These are phyloP conservation scores for Nymphicus hollandicus DNA, from an alignment of 2,113 vertebrate species.

Conservation along the genomic window DNA sequence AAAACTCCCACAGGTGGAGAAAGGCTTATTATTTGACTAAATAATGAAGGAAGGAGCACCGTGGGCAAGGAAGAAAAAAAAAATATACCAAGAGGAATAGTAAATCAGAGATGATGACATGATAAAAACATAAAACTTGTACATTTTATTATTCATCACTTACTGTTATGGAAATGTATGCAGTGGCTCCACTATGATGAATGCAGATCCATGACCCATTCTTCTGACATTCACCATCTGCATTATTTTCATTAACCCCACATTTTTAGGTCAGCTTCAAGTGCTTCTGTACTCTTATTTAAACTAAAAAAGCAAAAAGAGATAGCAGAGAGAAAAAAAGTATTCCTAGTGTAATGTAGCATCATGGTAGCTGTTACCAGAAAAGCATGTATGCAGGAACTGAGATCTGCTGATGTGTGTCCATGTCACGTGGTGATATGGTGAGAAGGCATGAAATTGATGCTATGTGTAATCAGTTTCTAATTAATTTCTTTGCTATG, in stretches of 20 bases:
- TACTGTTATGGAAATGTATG: conserved; percentile 32
- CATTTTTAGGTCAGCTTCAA: neutral
- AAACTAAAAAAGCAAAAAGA: neutral
- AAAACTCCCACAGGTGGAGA: neutral
- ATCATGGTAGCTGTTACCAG: neutral
- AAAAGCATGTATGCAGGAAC: neutral
- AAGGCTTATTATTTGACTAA: neutral
- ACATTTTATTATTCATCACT: conserved; percentile 24
- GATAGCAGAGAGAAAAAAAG: neutral
- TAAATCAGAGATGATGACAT: neutral
- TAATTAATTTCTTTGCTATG: neutral
- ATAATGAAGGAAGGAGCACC: neutral
- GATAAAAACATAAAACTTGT: conserved; percentile 5
- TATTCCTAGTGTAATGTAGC: neutral
- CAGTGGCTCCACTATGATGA: neutral
- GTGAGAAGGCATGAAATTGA: neutral
- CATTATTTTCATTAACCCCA: neutral
- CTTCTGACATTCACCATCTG: neutral
- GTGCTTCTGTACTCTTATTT: neutral
- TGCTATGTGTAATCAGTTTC: neutral
- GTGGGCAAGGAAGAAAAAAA: neutral
- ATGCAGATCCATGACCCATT: neutral
- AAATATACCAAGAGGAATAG: neutral
- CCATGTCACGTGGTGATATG: neutral
- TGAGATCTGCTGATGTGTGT: neutral